Base-by-base conservation (phyloP, 2,888 invertebrate species). In the Pachymerium ferrugineum region DNA sequence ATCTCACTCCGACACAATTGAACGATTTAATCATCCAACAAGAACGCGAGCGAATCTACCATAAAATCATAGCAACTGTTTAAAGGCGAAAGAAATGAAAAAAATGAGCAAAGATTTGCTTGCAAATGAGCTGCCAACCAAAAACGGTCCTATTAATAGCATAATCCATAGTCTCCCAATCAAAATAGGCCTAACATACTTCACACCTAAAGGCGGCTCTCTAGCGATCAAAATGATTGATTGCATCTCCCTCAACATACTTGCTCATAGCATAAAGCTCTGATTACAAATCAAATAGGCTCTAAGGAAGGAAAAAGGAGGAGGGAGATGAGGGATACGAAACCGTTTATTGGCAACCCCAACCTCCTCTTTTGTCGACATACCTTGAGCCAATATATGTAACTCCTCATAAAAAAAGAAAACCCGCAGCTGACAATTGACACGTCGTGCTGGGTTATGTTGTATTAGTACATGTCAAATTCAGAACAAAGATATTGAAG, bases 1-100 rank as follows among this genome's bases (percentile, higher is more conserved):
- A 62, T 62, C 28, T 62, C 62, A 62, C 62, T 62, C n/a, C 62
- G 62, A 62, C 62, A 62, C 62, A 62, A 62, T 62, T 62, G 62
- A 62, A 62, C 62, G 62, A 62, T 62, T 62, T 62, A 62, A 62
- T 62, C 62, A 62, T 62, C 28, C 62, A 28, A 28, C 62, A 28
- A 28, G 62, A 62, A 62, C 62, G n/a, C 25, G 62, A 62, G 62
- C 62, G 62, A 62, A 62, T 62, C 62, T 8, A 62, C 62, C 28
- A 62, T 62, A 62, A 62, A 62, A 62, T 62, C 62, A 62, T 62
- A 25, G 25, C 62, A 25, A 62, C 62, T 62, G 62, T 62, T 62
- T 28, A 14, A 28, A n/a, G 62, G n/a, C n/a, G n/a, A n/a, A n/a
- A n/a, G n/a, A n/a, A n/a, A n/a, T n/a, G n/a, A n/a, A n/a, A n/a